Percentiles rank a stretch among this genome's conserved stretches.
These are phyloP conservation scores for Sparidentex hasta DNA, from an alignment of 2,797 vertebrate genomes.

Conservation along the genomic window DNA sequence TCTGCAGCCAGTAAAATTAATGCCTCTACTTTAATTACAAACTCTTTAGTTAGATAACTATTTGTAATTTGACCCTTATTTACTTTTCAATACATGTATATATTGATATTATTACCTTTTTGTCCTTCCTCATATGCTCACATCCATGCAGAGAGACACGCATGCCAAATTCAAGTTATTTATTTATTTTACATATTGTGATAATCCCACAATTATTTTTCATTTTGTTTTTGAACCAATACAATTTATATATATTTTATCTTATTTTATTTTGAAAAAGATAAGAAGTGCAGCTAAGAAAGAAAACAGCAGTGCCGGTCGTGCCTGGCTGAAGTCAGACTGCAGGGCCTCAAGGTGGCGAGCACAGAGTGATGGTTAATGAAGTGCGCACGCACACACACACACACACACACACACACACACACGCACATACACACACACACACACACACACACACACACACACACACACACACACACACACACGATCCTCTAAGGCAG, in stretches of 20 bases:
- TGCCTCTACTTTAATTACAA: neutral
- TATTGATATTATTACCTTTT: no score
- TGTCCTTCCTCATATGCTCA: no score
- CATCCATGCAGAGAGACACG: no score
- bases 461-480: conserved; percentile 5
- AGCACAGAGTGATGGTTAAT: conserved; percentile 19
- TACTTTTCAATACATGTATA: no score
- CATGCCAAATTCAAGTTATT: no score
- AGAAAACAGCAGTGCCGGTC: conserved; percentile 10
- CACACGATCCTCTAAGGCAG: conserved; percentile 28
- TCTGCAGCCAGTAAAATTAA: neutral
- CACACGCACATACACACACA: no score
- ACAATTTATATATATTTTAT: no score
- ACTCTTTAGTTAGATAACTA: neutral
- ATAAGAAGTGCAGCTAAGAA: neutral
- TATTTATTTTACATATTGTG: no score
- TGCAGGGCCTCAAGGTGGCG: conserved; percentile 34
- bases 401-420: neutral
- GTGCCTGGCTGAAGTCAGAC: conserved; percentile 28
- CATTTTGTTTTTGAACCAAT: neutral
- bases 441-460: no score
- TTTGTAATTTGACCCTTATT: no score
- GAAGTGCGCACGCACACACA: neutral
- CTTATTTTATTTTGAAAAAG: no score
- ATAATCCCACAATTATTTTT: neutral